Evolutionary conservation across 2,888 invertebrate genomes (phyloP), one percentile per base, ranked within the genome.

Genomic region (Chrysolina americana): DNA sequence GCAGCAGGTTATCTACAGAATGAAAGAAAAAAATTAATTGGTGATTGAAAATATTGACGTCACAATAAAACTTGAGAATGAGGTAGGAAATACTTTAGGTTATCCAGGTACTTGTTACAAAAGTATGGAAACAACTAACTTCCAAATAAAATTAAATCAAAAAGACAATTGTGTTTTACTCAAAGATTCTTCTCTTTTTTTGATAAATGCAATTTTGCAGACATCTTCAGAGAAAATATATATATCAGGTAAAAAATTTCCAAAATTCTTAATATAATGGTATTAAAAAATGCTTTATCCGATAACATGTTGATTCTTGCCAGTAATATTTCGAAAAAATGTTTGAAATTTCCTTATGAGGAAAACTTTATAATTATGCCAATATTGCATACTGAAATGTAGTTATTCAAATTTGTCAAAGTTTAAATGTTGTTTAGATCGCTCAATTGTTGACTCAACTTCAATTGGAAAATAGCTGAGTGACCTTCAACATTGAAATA

Each of bases 211-310:
- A 41, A 64, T 68, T 59, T 44, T 59, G 68, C 36, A 68, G 56
- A 68, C 59, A 41, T 59, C 41, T 59, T 56, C 56, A 59, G 53
- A 59, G 53, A 47, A 68, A 68, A 59, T 68, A 59, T 68, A 59
- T 68, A 28, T 56, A 68, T 68, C 68, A 56, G 68, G 68, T 53
- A 41, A 56, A 19, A 68, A 53, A 68, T 68, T 68, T 68, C 68
- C 9, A 56, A 56, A 68, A 53, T 53, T 53, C 15, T 68, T n/a
- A 56, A 41, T 56, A 23, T 68, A 13, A 56, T 56, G 53, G 41
- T 68, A 36, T 19, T 44, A 41, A 56, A 68, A 36, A 53, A 41
- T 53, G 50, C n/a, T n/a, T 41, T 41, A 53, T 53, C 53, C 15
- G 41, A 68, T 68, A 41, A 28, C 19, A 68, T 68, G 17, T 56